Percentiles rank a stretch among this genome's conserved stretches.
phyloP scores from a whole-genome alignment of 2,113 vertebrate genomes.

The Triplophysa dalaica region DNA sequence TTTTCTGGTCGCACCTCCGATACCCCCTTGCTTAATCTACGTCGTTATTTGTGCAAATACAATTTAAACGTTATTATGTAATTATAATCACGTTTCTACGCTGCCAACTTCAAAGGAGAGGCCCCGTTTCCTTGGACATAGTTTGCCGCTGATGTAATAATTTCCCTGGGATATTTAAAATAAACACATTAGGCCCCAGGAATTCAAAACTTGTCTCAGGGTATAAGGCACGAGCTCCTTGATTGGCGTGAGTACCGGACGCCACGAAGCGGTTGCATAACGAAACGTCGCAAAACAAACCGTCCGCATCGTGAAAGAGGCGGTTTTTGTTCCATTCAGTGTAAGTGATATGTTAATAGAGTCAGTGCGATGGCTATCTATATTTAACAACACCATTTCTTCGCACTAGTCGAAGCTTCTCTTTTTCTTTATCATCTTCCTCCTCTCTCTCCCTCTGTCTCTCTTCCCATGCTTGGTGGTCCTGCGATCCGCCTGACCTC shows the following conservation, averaged over 20 bases:
- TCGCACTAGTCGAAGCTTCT: slow-evolving; percentile 89
- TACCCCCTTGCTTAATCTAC: slow-evolving; percentile 84
- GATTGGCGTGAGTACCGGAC: slow-evolving; percentile 81
- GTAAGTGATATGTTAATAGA: slow-evolving; percentile 97
- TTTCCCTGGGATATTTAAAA: slow-evolving; percentile 95
- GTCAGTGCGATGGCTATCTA: slow-evolving; percentile 91
- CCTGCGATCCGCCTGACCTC: slow-evolving; percentile 98
- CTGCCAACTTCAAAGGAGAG: slow-evolving; percentile 81
- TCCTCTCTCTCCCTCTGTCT: slow-evolving; percentile 55
- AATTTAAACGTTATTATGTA: slow-evolving; percentile 90
- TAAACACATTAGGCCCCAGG: slow-evolving; percentile 91
- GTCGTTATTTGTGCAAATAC: slow-evolving; percentile 89
- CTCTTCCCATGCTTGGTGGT: slow-evolving; percentile 87
- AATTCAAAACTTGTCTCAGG: slow-evolving; percentile 90
- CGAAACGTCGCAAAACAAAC: background rate
- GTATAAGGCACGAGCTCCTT: slow-evolving; percentile 79
- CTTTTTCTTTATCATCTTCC: slow-evolving; percentile 73
- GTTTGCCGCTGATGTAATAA: slow-evolving; percentile 89
- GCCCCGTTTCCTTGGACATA: slow-evolving; percentile 75
- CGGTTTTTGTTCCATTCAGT: slow-evolving; percentile 89
- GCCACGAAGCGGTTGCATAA: slow-evolving; percentile 63
- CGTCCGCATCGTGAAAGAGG: background rate
- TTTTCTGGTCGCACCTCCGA: slow-evolving; percentile 75
- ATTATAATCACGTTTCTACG: slow-evolving; percentile 87
- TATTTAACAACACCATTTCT: slow-evolving; percentile 98